Conservation (phyloP, 2,113 vertebrate genomes). For the Pollimyrus isidori region DNA sequence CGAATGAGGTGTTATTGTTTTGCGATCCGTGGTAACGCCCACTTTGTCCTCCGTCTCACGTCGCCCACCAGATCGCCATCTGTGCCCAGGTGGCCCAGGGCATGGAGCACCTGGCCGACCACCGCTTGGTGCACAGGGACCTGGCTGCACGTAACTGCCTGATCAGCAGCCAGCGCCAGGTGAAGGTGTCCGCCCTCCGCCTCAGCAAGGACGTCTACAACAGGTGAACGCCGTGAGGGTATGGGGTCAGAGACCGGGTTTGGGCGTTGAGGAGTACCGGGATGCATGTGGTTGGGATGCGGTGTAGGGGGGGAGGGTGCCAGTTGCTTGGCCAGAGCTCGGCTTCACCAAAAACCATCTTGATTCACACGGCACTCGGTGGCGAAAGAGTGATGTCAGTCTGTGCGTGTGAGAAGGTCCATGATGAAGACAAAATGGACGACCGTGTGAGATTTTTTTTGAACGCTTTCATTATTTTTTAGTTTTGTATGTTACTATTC, state of each 20-base stretch:
- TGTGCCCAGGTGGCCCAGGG: conserved; percentile 89
- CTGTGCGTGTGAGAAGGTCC: no score
- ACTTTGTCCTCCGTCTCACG: conserved; percentile 54
- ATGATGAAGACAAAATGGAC: no score
- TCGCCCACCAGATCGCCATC: conserved; percentile 75
- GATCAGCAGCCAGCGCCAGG: conserved; percentile 79
- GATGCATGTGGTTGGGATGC: background rate
- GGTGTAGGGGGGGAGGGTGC: background rate
- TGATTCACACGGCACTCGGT: no score
- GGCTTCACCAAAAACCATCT: no score
- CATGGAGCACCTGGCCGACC: conserved; percentile 81
- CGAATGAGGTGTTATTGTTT: background rate
- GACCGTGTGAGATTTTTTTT: no score
- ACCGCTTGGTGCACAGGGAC: conserved; percentile 86
- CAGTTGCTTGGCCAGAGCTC: no score
- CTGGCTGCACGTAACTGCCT: conserved; percentile 90
- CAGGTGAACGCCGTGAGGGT: conserved; percentile 57
- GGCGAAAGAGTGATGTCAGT: no score
- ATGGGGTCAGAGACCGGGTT: background rate
- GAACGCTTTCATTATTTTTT: no score
- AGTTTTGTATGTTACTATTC: no score
- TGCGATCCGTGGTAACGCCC: background rate
- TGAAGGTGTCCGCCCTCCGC: conserved; percentile 84
- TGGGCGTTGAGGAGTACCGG: background rate
- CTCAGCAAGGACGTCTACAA: conserved; percentile 97